Evolutionary conservation across 2,797 vertebrate species (phyloP).

Genomic region (Synanceia verrucosa): DNA sequence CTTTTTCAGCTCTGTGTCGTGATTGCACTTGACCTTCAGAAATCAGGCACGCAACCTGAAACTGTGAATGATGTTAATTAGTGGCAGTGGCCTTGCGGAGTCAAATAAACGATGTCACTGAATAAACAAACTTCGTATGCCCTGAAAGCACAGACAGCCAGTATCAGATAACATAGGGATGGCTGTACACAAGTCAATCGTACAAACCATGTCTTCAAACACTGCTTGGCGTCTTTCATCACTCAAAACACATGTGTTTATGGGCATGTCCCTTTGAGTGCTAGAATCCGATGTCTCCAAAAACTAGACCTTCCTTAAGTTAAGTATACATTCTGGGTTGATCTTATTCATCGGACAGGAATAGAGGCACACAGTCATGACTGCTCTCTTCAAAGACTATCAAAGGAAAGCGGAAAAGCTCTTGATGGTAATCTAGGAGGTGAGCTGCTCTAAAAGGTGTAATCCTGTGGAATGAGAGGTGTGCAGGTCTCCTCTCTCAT

Average conservation of each 20-base stretch:
- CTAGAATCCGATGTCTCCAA: conserved; percentile 56
- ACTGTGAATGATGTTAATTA: conserved; percentile 80
- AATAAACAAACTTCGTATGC: conserved; percentile 78
- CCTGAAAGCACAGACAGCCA: conserved; percentile 73
- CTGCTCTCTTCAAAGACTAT: conserved; percentile 49
- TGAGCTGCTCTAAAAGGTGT: conserved; percentile 53
- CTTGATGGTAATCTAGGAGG: conserved; percentile 46
- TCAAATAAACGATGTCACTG: conserved; percentile 82
- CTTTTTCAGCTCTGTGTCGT: conserved; percentile 19
- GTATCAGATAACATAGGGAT: conserved; percentile 77
- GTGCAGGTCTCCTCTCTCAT: conserved; percentile 64
- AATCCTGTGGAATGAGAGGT: conserved; percentile 56
- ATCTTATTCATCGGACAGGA: conserved; percentile 49
- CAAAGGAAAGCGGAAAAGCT: conserved; percentile 23
- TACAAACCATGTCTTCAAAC: conserved; percentile 65
- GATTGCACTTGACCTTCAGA: conserved; percentile 67
- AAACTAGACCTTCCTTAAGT: conserved; percentile 60
- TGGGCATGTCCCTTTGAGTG: conserved; percentile 51
- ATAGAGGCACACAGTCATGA: conserved; percentile 15
- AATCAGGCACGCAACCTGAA: conserved; percentile 69
- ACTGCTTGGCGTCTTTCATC: conserved; percentile 71
- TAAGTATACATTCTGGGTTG: conserved; percentile 67
- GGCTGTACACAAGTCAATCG: conserved; percentile 59
- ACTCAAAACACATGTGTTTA: conserved; percentile 81
- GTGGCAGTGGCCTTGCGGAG: conserved; percentile 66